Evolutionary conservation across 1,140 invertebrate genomes (phyloP), one percentile per base, ranked within the genome.

Genomic region (Drosophila navojoa): DNA sequence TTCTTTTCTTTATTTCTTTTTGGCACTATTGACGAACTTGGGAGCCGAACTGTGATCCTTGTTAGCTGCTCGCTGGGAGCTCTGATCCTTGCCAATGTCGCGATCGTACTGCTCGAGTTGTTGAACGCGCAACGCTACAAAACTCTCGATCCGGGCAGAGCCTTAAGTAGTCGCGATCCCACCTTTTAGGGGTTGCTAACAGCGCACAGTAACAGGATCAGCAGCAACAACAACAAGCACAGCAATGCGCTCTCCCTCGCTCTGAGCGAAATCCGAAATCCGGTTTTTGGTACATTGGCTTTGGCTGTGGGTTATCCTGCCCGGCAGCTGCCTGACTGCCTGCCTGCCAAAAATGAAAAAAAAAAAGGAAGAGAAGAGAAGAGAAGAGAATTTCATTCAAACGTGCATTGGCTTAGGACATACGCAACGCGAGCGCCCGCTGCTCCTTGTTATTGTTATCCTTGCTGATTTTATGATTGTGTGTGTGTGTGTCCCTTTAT

Each of bases 361-460:
- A 67, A 9, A 58, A n/a, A n/a, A n/a, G n/a, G n/a, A n/a, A n/a
- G n/a, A 57, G 10, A 4, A 9, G 19, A 22, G 19, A 22, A 22
- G 19, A 52, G 47, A n/a, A 35, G 0, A 50, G 5, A 22, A 47
- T 22, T 82, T 73, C 78, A 86, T 82, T 87, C 66, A 89, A 78
- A 63, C 72, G 57, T 73, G 73, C 70, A 72, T 67, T 69, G 71
- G 71, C 78, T 76, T 81, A 81, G 76, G 72, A 78, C 68, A 68
- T 67, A 57, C 52, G 52, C 66, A 58, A 60, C 22, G 67, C 54
- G 76, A 69, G 78, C 72, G 63, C 78, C 64, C 60, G 76, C 66
- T 75, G 76, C 73, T 79, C 40, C 76, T 76, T 72, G 79, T 81
- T 84, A 80, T 90, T 84, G 85, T 89, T 90, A 77, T 87, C 77